These are phyloP conservation scores for Protaetia brevitarsis DNA, from an alignment of 1,140 invertebrate species.

Conservation along the genomic window DNA sequence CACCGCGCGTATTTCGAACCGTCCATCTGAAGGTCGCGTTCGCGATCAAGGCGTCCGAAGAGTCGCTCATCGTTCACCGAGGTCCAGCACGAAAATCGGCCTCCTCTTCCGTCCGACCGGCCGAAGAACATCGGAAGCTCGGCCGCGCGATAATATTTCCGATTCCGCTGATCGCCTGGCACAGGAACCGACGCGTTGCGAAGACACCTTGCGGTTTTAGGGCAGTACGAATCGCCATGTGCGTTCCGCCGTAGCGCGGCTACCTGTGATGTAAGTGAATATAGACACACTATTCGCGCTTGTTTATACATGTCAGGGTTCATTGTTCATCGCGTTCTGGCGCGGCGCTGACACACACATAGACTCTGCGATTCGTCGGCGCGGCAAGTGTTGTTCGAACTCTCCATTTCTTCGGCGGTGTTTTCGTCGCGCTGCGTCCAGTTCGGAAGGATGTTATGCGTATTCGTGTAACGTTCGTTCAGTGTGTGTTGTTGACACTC, in stretches of 20 bases:
- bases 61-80: no score
- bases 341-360: background rate
- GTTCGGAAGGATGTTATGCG: no score
- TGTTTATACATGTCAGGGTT: slow-evolving; percentile 18
- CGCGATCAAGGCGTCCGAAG: no score
- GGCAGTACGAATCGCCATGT: background rate
- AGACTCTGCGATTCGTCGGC: no score
- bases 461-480: no score
- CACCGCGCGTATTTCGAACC: no score
- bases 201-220: background rate
- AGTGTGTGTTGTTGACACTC: no score
- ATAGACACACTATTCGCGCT: slow-evolving; percentile 14
- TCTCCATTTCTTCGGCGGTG: no score
- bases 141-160: background rate
- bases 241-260: background rate
- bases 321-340: background rate
- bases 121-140: background rate
- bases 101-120: background rate
- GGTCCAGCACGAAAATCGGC: background rate
- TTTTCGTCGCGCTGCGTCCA: no score
- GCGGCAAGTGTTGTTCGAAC: no score
- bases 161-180: background rate
- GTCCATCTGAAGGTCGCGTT: no score
- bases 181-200: background rate
- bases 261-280: slow-evolving; percentile 4